Evolutionary conservation across 2,888 invertebrate species (phyloP).

Genomic region (Sussaba pulchella): DNA sequence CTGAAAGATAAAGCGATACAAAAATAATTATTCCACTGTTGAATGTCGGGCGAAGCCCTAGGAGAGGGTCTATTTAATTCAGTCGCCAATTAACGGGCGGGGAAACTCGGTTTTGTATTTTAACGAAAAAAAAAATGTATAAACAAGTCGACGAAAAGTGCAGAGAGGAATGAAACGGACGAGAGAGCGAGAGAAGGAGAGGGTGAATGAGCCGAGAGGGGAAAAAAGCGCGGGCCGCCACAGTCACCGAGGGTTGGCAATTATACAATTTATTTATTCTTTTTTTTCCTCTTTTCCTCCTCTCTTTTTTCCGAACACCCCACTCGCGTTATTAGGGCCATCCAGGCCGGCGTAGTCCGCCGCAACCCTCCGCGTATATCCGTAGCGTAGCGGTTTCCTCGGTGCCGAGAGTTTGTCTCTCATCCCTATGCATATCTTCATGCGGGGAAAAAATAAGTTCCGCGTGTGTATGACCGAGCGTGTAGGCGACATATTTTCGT

Average conservation of each 20-base stretch:
- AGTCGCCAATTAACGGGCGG: conserved; percentile 79
- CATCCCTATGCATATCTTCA: conserved; percentile 21
- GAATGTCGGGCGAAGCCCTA: conserved; percentile 41
- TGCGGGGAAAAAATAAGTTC: neutral
- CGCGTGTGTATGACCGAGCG: conserved; percentile 55
- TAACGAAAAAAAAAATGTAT: conserved; percentile 67
- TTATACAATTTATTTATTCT: conserved; percentile 72
- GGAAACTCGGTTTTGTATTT: conserved; percentile 73
- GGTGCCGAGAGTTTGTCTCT: conserved; percentile 7
- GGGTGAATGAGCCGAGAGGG: conserved; percentile 26
- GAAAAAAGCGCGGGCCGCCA: conserved; percentile 46
- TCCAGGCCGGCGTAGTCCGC: conserved; percentile 70
- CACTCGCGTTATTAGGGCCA: conserved; percentile 79
- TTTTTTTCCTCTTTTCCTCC: no score
- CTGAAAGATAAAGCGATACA: conserved; percentile 7
- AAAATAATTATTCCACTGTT: conserved; percentile 50
- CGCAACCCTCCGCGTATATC: conserved; percentile 49
- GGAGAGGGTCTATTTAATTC: conserved; percentile 78
- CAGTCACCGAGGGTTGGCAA: conserved; percentile 75
- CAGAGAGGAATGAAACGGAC: conserved; percentile 28
- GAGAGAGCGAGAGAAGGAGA: conserved; percentile 12
- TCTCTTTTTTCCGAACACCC: conserved; percentile 71
- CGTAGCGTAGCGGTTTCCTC: conserved; percentile 31
- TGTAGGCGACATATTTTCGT: conserved; percentile 44
- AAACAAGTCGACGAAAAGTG: conserved; percentile 15